Evolutionary conservation across 1,140 invertebrate genomes (phyloP).

Genomic region (Protaetia brevitarsis): DNA sequence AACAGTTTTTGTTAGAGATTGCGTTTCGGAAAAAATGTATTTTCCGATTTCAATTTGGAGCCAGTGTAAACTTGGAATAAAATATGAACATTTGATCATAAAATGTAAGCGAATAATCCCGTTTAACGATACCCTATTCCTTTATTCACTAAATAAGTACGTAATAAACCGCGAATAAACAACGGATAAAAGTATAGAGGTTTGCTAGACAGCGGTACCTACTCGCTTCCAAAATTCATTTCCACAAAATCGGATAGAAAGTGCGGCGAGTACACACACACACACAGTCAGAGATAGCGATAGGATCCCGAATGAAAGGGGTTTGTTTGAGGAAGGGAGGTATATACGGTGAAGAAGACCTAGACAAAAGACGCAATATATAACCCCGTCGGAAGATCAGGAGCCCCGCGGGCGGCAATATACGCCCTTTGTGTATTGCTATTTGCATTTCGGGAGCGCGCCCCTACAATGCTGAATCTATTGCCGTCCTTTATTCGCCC

Average conservation of each 20-base stretch:
- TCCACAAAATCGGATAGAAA: constrained; percentile 5
- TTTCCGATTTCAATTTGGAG: too few species aligned
- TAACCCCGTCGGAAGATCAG: constrained; percentile 13
- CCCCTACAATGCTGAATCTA: not conserved
- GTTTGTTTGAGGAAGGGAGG: not conserved
- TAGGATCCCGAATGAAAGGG: not conserved
- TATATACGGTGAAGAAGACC: not conserved
- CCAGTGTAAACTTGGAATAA: too few species aligned
- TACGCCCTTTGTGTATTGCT: constrained; percentile 22
- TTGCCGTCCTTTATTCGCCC: not conserved
- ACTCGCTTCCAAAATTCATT: not conserved
- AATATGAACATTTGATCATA: too few species aligned
- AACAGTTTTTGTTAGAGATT: too few species aligned
- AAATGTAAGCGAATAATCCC: too few species aligned
- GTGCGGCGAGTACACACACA: not conserved
- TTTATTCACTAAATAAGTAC: too few species aligned
- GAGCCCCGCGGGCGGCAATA: constrained; percentile 18
- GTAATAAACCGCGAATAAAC: too few species aligned
- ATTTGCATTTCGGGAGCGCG: constrained; percentile 4
- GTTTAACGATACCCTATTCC: too few species aligned
- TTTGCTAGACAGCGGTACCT: too few species aligned
- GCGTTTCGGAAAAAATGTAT: too few species aligned
- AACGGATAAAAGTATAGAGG: too few species aligned
- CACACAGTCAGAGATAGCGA: not conserved
- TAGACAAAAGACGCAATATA: constrained; percentile 21